Base-by-base conservation (phyloP, 2,888 invertebrate genomes). In the Congeria kusceri region DNA sequence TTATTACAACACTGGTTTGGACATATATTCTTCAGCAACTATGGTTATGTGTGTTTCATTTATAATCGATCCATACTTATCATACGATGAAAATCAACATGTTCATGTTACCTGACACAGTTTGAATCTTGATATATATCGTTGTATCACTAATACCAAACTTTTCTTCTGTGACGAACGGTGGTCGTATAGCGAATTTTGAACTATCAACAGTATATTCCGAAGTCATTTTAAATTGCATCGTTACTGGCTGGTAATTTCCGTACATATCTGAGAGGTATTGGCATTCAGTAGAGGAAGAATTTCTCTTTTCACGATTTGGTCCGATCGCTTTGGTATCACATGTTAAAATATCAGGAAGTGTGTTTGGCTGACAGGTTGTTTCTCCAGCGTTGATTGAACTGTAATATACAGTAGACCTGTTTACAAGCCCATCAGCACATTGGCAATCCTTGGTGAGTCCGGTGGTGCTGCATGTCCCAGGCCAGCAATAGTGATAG, bases 401-500 rank as follows among this genome's bases (percentile, higher is more conserved):
- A n/a, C n/a, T n/a, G n/a, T n/a, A n/a, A 13, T 15, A 15, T 3
- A 58, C 46, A 1, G 59, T 3, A 7, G 53, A 23, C 0, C 11
- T 9, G 3, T 44, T 39, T 1, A 18, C 27, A 39, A 76, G 70
- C 15, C 68, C 76, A 25, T 20, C 0, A 20, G 23, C 56, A 44
- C 76, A 76, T 23, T 5, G 11, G 44, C 76, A 76, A 15, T 64
- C 23, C 59, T 59, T 69, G 3, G 69, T 61, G 3, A 70, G 47
- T 4, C 32, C 15, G 2, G 28, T 18, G 0, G 5, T 25, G 53
- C 53, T n/a, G n/a, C n/a, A 70, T 18, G 57, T 53, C n/a, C 76
- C 76, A 1, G 76, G 76, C 76, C 76, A 76, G 49, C 76, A 76
- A 49, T 59, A 70, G 49, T 76, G 59, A 4, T 59, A 44, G 11